Conservation (phyloP, 2,113 vertebrate species). For the Coracopsis vasa region DNA sequence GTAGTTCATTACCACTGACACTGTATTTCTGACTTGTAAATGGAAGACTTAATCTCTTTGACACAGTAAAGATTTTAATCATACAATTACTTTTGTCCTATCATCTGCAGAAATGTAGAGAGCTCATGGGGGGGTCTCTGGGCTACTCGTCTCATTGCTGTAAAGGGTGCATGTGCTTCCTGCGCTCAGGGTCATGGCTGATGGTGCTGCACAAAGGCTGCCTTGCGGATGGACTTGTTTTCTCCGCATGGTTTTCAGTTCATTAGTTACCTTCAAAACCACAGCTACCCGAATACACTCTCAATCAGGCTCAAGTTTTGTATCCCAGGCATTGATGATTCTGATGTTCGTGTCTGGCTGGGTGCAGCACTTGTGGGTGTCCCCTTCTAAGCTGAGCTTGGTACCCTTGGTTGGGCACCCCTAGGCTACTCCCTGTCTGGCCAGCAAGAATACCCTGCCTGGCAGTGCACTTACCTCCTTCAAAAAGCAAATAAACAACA, state of each 20-base stretch:
- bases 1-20: neutral
- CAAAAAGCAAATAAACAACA: neutral
- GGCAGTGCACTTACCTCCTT: neutral
- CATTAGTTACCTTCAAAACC: neutral
- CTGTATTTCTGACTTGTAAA: neutral
- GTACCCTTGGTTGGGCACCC: too few species aligned
- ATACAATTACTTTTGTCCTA: neutral
- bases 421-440: neutral
- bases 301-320: neutral
- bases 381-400: neutral
- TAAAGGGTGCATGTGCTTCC: neutral
- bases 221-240: accelerated
- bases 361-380: neutral
- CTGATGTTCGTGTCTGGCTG: neutral
- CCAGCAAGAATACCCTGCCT: neutral
- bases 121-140: neutral
- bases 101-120: neutral
- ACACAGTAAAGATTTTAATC: neutral
- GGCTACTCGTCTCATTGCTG: neutral
- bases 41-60: neutral
- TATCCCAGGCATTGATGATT: neutral
- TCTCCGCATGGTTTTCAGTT: neutral
- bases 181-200: accelerated
- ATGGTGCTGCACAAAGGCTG: neutral
- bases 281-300: neutral